A percentile compares a stretch with the other conserved stretches of the same genome.
These are phyloP conservation scores for Apaloderma vittatum DNA, from an alignment of 2,113 vertebrate genomes.

Conservation along the genomic window DNA sequence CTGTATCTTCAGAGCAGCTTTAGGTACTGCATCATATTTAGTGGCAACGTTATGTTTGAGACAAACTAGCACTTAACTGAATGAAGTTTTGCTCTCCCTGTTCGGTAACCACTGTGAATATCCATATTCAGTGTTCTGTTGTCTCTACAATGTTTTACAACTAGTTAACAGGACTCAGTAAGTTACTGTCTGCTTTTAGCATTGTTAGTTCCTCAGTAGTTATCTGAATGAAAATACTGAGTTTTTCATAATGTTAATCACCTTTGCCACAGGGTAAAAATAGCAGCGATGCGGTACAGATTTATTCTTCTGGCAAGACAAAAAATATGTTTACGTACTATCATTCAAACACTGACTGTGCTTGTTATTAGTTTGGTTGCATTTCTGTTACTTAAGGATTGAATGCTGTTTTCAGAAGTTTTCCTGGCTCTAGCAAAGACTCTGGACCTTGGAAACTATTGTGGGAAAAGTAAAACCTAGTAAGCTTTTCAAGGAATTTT, in stretches of 20 bases:
- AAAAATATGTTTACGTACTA: background rate
- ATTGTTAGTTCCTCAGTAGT: background rate
- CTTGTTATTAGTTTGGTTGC: background rate
- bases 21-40: background rate
- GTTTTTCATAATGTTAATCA: background rate
- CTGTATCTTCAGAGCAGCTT: background rate
- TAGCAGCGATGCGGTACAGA: background rate
- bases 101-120: background rate
- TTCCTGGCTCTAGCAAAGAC: background rate
- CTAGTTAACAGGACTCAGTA: background rate
- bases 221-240: background rate
- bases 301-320: background rate
- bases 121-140: background rate
- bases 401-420: background rate
- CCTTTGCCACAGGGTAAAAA: background rate
- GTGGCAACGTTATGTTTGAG: fast-evolving
- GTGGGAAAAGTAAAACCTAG: background rate
- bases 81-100: background rate
- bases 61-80: background rate
- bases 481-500: background rate
- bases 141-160: background rate
- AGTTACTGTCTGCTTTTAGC: background rate
- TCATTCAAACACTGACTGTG: background rate
- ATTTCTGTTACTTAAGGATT: background rate
- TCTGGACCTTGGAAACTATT: background rate